Percentiles rank a stretch among this genome's conserved stretches.
Evolutionary conservation across 2,888 invertebrate species (phyloP).

Genomic region (Polylopha cassiicola): DNA sequence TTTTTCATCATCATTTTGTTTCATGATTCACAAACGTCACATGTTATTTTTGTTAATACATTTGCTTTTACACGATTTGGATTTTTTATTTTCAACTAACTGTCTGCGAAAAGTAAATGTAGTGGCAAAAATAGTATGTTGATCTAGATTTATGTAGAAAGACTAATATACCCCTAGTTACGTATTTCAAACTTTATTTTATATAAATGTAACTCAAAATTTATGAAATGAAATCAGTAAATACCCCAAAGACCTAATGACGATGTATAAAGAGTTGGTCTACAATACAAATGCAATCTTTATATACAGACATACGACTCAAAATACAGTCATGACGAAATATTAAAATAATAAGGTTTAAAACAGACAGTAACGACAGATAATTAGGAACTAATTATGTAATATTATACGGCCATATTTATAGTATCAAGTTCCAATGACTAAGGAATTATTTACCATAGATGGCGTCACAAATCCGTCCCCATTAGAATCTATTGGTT

Average conservation of each 20-base stretch:
- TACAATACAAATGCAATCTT: too few relatives aligned
- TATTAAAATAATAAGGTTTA: too few relatives aligned
- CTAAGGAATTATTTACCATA: too few relatives aligned
- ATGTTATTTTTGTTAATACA: constrained; percentile 74
- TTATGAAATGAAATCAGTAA: constrained; percentile 23
- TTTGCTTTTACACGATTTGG: constrained; percentile 59
- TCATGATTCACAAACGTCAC: constrained; percentile 23
- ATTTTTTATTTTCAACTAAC: constrained; percentile 75
- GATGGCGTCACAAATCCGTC: too few relatives aligned
- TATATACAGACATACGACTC: too few relatives aligned
- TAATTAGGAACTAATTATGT: too few relatives aligned
- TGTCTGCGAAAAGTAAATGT: constrained; percentile 69
- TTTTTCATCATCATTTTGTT: constrained; percentile 9
- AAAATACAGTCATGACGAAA: too few relatives aligned
- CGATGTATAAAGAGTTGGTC: too few relatives aligned
- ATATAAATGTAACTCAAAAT: not conserved
- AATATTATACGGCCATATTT: too few relatives aligned
- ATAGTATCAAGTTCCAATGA: too few relatives aligned
- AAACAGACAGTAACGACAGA: too few relatives aligned
- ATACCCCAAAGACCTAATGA: constrained; percentile 22
- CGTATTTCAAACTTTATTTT: not conserved
- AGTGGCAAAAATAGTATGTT: constrained; percentile 58
- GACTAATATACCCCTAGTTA: constrained; percentile 35
- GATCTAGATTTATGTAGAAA: not conserved
- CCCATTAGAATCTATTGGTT: too few relatives aligned